Conservation (phyloP, 2,888 invertebrate species). For the Helleia helle region DNA sequence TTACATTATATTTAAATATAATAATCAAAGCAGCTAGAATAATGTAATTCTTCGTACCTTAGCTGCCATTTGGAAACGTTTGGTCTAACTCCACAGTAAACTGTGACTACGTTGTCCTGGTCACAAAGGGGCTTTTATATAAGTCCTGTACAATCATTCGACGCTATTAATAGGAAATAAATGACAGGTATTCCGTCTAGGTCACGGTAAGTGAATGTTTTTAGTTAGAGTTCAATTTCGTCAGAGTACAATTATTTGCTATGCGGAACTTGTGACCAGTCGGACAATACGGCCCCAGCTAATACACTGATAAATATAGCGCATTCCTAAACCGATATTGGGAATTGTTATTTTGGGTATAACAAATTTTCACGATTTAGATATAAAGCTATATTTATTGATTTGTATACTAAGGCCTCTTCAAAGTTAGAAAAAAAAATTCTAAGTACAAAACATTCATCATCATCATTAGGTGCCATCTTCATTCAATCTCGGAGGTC, state of each 20-base stretch:
- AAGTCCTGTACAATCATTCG: conserved; percentile 45
- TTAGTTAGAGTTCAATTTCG: conserved; percentile 55
- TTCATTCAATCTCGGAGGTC: too few species aligned
- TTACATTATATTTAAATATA: too few species aligned
- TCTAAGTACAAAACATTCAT: too few species aligned
- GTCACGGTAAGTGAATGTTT: conserved; percentile 50
- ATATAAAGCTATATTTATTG: too few species aligned
- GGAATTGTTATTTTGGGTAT: too few species aligned
- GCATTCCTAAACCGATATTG: too few species aligned
- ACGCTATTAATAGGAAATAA: conserved; percentile 62
- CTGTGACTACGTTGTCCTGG: conserved; percentile 58
- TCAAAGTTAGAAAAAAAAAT: too few species aligned
- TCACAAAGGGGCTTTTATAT: conserved; percentile 46
- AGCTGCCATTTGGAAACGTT: conserved; percentile 65
- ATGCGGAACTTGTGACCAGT: conserved; percentile 46
- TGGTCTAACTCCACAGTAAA: conserved; percentile 54
- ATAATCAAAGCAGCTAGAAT: too few species aligned
- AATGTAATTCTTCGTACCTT: too few species aligned
- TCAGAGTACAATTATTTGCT: conserved; percentile 32
- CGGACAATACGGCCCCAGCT: conserved; percentile 16
- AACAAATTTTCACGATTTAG: too few species aligned
- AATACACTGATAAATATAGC: conserved; percentile 3
- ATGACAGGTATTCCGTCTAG: conserved; percentile 49
- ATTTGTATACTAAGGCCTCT: too few species aligned
- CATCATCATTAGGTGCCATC: too few species aligned